Evolutionary conservation across 2,888 invertebrate genomes (phyloP).

Genomic region (Muschampia plurimacula): DNA sequence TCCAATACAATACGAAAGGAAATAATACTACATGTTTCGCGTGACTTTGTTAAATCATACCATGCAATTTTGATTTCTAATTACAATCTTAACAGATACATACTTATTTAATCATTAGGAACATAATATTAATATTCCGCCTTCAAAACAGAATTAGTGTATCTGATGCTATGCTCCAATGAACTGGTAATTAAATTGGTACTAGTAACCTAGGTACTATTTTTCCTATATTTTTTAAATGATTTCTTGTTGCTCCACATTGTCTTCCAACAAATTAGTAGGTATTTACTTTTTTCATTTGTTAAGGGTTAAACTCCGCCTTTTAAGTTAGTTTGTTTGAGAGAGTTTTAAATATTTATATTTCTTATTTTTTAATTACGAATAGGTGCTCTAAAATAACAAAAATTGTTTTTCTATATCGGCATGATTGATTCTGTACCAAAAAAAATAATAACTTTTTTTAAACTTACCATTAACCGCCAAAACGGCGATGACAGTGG

Average conservation of each 20-base stretch:
- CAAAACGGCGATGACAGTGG: slow-evolving; percentile 63
- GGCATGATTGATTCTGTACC: neutral
- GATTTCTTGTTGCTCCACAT: neutral
- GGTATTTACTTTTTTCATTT: neutral
- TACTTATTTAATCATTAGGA: neutral
- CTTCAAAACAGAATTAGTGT: slow-evolving; percentile 37
- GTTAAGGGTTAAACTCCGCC: too few relatives aligned
- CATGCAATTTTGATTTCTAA: slow-evolving; percentile 15
- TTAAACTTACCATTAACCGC: slow-evolving; percentile 70
- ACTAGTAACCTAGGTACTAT: neutral
- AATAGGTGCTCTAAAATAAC: too few relatives aligned
- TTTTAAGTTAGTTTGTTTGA: too few relatives aligned
- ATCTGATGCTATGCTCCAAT: slow-evolving; percentile 45
- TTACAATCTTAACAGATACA: neutral
- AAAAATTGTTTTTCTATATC: neutral
- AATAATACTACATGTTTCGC: slow-evolving; percentile 64
- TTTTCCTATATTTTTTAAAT: neutral
- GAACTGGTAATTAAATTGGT: slow-evolving; percentile 8
- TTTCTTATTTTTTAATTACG: too few relatives aligned
- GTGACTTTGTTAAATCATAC: slow-evolving; percentile 52
- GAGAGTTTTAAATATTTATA: too few relatives aligned
- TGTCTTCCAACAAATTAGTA: neutral
- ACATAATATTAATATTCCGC: neutral
- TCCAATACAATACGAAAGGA: slow-evolving; percentile 53
- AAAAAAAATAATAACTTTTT: neutral